Percentiles rank a stretch among this genome's conserved stretches.
phyloP scores from a whole-genome alignment of 1,140 invertebrate genomes.

The Ruditapes philippinarum region DNA sequence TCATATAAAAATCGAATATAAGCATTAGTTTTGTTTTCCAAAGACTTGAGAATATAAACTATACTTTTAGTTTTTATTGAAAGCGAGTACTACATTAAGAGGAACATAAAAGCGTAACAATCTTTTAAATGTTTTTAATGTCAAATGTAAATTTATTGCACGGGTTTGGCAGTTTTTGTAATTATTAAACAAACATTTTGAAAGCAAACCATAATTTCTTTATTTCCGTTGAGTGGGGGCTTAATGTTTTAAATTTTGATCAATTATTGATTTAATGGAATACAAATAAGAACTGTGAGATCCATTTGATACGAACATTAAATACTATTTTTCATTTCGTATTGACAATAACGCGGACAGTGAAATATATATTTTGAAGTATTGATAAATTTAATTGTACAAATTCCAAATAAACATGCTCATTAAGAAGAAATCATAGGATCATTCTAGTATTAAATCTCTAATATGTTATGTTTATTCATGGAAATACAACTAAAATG shows the following conservation, averaged over 20 bases:
- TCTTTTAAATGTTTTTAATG: neutral
- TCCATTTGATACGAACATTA: neutral
- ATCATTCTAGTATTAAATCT: no score
- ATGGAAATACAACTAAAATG: no score
- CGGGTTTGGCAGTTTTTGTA: neutral
- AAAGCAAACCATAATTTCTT: neutral
- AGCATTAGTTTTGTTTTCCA: no score
- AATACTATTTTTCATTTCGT: neutral
- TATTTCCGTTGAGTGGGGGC: neutral
- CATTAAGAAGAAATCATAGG: no score
- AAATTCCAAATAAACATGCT: no score
- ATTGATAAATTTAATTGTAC: no score
- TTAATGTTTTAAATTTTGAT: conserved; percentile 1
- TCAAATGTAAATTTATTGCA: neutral
- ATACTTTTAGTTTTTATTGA: no score
- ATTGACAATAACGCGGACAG: neutral
- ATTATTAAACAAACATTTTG: neutral
- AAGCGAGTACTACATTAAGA: no score
- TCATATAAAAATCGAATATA: no score
- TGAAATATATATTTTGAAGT: neutral
- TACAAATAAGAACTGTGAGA: neutral
- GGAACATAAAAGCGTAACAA: no score
- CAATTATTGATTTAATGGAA: neutral
- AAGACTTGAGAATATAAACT: no score
- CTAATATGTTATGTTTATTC: no score